A percentile compares a stretch with the other conserved stretches of the same genome.
phyloP scores from a whole-genome alignment of 2,113 vertebrate species.

The Greenwoodochromis staneri region DNA sequence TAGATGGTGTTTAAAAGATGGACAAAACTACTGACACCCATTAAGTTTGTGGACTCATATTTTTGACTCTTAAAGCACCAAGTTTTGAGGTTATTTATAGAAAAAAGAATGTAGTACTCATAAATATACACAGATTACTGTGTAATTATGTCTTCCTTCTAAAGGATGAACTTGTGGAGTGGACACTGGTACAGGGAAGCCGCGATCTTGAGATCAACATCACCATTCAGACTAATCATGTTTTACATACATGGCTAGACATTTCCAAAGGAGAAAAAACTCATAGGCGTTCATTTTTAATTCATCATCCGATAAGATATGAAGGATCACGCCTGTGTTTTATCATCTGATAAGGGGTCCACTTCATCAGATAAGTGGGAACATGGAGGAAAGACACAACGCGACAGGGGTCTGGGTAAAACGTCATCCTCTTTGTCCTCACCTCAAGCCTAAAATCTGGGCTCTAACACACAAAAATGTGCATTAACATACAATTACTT shows the following conservation, averaged over 20 bases:
- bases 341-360: neutral
- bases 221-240: neutral
- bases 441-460: neutral
- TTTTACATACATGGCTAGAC: neutral
- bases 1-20: neutral
- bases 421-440: neutral
- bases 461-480: neutral
- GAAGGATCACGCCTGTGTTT: neutral
- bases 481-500: neutral
- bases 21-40: neutral
- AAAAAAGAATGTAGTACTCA: neutral
- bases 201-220: rapidly evolving
- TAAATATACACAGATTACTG: neutral
- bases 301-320: neutral
- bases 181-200: neutral
- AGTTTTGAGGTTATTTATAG: neutral
- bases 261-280: neutral
- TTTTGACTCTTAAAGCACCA: neutral
- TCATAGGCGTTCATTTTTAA: neutral
- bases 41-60: neutral
- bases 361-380: neutral
- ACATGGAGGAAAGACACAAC: neutral
- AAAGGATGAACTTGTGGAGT: neutral
- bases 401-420: neutral
- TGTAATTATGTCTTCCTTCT: neutral